phyloP scores from a whole-genome alignment of 2,888 invertebrate species.

The Polylopha cassiicola region DNA sequence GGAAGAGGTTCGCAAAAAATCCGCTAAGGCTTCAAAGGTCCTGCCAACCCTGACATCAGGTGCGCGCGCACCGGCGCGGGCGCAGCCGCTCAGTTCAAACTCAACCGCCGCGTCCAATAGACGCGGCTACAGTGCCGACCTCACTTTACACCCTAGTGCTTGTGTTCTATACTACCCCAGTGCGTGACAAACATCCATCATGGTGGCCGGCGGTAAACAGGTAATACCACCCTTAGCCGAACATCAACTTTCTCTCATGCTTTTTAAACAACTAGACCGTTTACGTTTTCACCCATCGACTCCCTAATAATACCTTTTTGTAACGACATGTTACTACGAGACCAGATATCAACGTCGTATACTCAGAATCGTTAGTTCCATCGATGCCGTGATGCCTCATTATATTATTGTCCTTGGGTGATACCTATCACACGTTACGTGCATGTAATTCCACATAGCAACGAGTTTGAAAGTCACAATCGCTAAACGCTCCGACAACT shows the following conservation, averaged over 20 bases:
- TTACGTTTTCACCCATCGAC: conserved; percentile 12
- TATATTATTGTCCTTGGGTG: conserved; percentile 31
- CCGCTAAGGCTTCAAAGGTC: too few species aligned
- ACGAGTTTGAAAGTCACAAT: conserved; percentile 35
- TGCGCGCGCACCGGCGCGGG: conserved; percentile 33
- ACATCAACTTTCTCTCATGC: conserved; percentile 18
- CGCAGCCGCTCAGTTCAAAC: conserved; percentile 66
- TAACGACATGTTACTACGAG: too few species aligned
- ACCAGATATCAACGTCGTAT: too few species aligned
- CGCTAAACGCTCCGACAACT: conserved; percentile 40
- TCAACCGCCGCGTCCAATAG: conserved; percentile 70
- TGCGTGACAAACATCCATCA: conserved; percentile 56
- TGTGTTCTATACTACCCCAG: conserved; percentile 48
- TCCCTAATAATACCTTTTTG: conserved; percentile 20
- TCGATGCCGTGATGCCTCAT: too few species aligned
- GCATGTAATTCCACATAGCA: conserved; percentile 39
- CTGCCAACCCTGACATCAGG: conserved; percentile 20
- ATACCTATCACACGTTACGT: conserved; percentile 24
- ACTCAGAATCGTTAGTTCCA: too few species aligned
- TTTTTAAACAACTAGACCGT: conserved; percentile 21
- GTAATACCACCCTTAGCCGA: conserved; percentile 42
- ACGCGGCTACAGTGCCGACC: conserved; percentile 62
- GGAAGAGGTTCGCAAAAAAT: too few species aligned
- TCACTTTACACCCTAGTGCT: conserved; percentile 28
- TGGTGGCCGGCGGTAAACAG: conserved; percentile 77